Evolutionary conservation across 1,140 invertebrate species (phyloP).

Genomic region (Probaryconus sp.): DNA sequence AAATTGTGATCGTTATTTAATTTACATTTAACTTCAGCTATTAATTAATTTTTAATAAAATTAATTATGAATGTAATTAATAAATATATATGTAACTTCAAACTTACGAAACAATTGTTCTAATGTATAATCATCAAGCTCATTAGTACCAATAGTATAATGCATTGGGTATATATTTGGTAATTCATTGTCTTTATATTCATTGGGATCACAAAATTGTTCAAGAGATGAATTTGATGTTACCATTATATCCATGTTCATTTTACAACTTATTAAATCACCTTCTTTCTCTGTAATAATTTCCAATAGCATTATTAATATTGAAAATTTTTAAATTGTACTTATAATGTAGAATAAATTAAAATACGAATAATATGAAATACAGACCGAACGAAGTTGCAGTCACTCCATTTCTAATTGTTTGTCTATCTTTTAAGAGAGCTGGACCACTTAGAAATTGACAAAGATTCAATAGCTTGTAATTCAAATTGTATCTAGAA

Average conservation of each 20-base stretch:
- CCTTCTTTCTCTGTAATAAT: slow-evolving; percentile 79
- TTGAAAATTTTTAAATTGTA: slow-evolving; percentile 14
- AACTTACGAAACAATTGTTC: slow-evolving; percentile 86
- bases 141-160: slow-evolving; percentile 82
- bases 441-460: slow-evolving; percentile 81
- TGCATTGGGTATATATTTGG: slow-evolving; percentile 86
- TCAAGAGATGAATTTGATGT: slow-evolving; percentile 81
- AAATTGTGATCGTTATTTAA: slow-evolving; percentile 18
- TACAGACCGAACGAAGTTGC: slow-evolving; percentile 66
- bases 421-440: slow-evolving; percentile 78
- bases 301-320: slow-evolving; percentile 19
- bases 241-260: slow-evolving; percentile 82
- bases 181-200: slow-evolving; percentile 73
- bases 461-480: slow-evolving; percentile 84
- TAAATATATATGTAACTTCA: too few relatives aligned
- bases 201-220: slow-evolving; percentile 77
- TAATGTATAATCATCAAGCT: slow-evolving; percentile 82
- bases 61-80: too few relatives aligned
- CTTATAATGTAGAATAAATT: too few relatives aligned
- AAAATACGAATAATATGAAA: slow-evolving; percentile 13
- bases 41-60: too few relatives aligned
- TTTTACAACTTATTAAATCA: slow-evolving; percentile 82
- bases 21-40: too few relatives aligned
- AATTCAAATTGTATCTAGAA: slow-evolving; percentile 84
- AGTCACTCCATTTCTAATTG: slow-evolving; percentile 80